A percentile compares a stretch with the other conserved stretches of the same genome.
These are phyloP conservation scores for Archilochus colubris DNA, from an alignment of 2,113 vertebrate genomes.

Conservation along the genomic window DNA sequence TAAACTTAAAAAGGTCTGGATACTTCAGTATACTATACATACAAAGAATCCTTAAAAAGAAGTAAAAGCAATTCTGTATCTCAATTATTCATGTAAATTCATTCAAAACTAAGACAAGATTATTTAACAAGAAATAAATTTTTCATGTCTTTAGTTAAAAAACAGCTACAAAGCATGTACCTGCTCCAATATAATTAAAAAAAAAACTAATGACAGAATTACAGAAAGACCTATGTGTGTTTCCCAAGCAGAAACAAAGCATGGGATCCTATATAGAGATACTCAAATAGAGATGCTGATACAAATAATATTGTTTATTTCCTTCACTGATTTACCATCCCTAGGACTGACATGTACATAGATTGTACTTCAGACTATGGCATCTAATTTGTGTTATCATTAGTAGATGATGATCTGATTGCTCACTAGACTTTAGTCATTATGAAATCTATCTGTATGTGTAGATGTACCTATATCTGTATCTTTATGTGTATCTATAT, in stretches of 20 bases:
- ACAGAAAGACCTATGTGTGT: not conserved
- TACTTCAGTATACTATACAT: not conserved
- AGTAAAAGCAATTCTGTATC: not conserved
- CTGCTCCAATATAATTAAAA: not conserved
- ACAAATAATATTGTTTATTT: not conserved
- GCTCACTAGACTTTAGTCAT: not conserved
- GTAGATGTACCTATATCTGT: no score
- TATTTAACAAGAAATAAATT: not conserved
- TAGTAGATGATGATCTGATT: not conserved
- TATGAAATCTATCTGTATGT: not conserved
- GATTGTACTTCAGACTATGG: not conserved
- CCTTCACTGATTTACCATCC: not conserved
- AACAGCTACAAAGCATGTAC: not conserved
- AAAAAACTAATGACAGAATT: not conserved
- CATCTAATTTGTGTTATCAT: not conserved
- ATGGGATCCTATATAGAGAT: not conserved
- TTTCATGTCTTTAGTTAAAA: not conserved
- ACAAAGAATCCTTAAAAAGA: not conserved
- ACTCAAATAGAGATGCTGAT: not conserved
- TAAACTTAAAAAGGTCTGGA: constrained; percentile 4
- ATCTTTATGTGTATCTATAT: not conserved
- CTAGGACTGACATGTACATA: not conserved
- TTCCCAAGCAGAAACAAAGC: not conserved
- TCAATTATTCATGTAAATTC: not conserved
- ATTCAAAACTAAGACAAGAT: not conserved